Percentiles rank a stretch among this genome's conserved stretches.
These are phyloP conservation scores for Drosophila differens DNA, from an alignment of 2,888 invertebrate genomes.

Conservation along the genomic window DNA sequence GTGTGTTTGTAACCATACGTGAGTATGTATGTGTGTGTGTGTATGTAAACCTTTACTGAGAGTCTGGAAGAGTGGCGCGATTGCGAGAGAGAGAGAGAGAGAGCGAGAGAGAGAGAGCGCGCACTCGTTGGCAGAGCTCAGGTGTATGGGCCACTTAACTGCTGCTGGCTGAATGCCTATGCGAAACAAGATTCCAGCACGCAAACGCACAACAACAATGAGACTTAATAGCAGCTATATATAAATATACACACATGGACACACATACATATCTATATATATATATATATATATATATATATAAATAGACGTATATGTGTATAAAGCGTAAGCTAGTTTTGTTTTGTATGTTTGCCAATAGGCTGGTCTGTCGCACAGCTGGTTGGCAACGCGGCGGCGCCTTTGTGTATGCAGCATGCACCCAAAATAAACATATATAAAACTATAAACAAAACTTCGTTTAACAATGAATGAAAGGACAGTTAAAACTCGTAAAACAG, in stretches of 20 bases:
- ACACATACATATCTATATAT: not conserved
- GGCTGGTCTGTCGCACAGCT: slow-evolving; percentile 16
- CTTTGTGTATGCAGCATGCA: slow-evolving; percentile 47
- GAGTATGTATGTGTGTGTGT: slow-evolving; percentile 1
- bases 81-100: slow-evolving; percentile 1
- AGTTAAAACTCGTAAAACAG: not conserved
- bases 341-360: slow-evolving; percentile 60
- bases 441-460: not conserved
- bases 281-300: slow-evolving; percentile 1
- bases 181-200: slow-evolving; percentile 79
- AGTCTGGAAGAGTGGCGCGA: slow-evolving; percentile 18
- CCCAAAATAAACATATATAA: not conserved
- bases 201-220: slow-evolving; percentile 56
- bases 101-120: not conserved
- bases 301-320: not conserved
- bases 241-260: not conserved
- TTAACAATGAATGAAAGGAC: slow-evolving; percentile 32
- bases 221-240: slow-evolving; percentile 17
- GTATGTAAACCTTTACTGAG: slow-evolving; percentile 34
- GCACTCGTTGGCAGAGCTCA: slow-evolving; percentile 39
- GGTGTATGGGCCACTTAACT: slow-evolving; percentile 59
- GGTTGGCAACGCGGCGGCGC: slow-evolving; percentile 56
- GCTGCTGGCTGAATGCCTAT: slow-evolving; percentile 36
- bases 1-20: slow-evolving; percentile 11
- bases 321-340: slow-evolving; percentile 29